phyloP scores from a whole-genome alignment of 2,113 vertebrate species.

The Clarias batrachus region DNA sequence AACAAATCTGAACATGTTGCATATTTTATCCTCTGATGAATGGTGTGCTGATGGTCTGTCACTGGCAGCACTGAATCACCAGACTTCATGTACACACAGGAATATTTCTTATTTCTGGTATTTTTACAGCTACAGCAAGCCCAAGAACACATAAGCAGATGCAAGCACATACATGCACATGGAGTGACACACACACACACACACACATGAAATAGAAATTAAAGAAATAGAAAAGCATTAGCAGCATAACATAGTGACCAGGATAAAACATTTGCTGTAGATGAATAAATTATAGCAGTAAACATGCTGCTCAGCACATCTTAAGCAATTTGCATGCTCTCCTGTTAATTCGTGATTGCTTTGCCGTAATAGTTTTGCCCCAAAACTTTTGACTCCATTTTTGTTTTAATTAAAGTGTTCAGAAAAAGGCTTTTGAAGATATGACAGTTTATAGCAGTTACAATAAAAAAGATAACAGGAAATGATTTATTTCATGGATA shows the following conservation, averaged over 20 bases:
- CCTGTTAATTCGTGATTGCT: too few relatives aligned
- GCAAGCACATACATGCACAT: slow-evolving; percentile 17
- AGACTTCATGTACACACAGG: slow-evolving; percentile 56
- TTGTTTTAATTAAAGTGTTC: too few relatives aligned
- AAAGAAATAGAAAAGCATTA: too few relatives aligned
- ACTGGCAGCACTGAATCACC: slow-evolving; percentile 55
- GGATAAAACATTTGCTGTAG: not conserved
- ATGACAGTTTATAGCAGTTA: too few relatives aligned
- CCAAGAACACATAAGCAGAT: slow-evolving; percentile 57
- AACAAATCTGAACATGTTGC: slow-evolving; percentile 64
- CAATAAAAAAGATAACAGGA: not conserved
- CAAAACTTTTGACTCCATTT: too few relatives aligned
- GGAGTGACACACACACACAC: not conserved
- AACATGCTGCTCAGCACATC: not conserved
- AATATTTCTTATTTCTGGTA: slow-evolving; percentile 65
- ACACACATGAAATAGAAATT: not conserved
- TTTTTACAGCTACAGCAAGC: slow-evolving; percentile 66
- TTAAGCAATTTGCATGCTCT: too few relatives aligned
- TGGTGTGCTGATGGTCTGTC: slow-evolving; percentile 58
- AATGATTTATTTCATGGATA: not conserved
- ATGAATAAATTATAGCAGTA: not conserved
- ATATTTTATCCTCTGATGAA: slow-evolving; percentile 69
- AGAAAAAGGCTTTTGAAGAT: too few relatives aligned
- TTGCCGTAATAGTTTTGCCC: too few relatives aligned
- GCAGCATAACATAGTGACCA: not conserved